Evolutionary conservation across 2,113 vertebrate genomes (phyloP), one percentile per base, ranked within the genome.

Genomic region (Amphiprion percula): DNA sequence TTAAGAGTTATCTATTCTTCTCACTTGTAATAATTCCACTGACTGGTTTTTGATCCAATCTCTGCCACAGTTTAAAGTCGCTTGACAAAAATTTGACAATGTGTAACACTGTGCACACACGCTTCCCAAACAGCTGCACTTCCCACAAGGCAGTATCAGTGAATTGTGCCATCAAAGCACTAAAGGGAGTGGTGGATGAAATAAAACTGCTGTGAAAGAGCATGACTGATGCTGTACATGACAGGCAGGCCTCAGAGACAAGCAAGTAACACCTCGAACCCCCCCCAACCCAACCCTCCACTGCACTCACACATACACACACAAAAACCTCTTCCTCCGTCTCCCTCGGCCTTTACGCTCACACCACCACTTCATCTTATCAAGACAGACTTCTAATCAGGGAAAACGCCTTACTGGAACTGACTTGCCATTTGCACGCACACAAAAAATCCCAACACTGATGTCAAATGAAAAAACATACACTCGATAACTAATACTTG

Each of bases 181-280:
- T 88, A 91, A 92, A 93, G 91, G 90, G 91, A 94, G 92, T 87
- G 87, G 83, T 88, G 87, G 89, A 91, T 92, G 88, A 93, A 93
- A 93, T 92, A 91, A 94, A 93, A 91, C 89, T 82, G 87, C 87
- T 90, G 82, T 81, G 77, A 95, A 94, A 92, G 93, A 90, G 90
- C 92, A 92, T 93, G 93, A 94, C 84, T 93, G 92, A 94, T 94
- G 91, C 88, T 74, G 85, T 91, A 92, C 93, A 93, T 90, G 92
- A 90, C 91, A 93, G 90, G 84, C 87, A 62, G 88, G 83, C 89
- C 89, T 88, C 64, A 68, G 91, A 93, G 90, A 93, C 87, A 65
- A 70, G 84, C 73, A 72, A 79, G 82, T 66, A 87, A 89, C 89
- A 90, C 89, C 91, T 90, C 80, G 83, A 82, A 77, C 62, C 69